These are phyloP conservation scores for Drosophila rellima DNA, from an alignment of 2,888 invertebrate genomes.

Conservation along the genomic window DNA sequence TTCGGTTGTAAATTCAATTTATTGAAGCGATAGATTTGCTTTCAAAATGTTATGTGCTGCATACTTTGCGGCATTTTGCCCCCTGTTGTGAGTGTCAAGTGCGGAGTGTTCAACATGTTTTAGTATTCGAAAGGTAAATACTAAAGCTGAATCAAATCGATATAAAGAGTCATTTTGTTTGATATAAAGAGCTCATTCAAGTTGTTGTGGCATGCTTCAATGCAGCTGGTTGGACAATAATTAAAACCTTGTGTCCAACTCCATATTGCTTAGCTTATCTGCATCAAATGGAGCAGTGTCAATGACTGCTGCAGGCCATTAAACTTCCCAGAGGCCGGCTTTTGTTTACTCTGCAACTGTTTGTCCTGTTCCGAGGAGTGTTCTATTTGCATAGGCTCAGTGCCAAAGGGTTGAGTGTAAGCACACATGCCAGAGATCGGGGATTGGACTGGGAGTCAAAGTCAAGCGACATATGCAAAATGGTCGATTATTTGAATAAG, in stretches of 20 bases:
- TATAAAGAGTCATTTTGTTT: too few relatives aligned
- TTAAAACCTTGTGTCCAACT: conserved; percentile 32
- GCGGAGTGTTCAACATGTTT: conserved; percentile 27
- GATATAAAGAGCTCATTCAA: too few relatives aligned
- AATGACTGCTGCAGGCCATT: conserved; percentile 76
- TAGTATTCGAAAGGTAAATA: conserved; percentile 29
- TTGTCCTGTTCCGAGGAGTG: conserved; percentile 32
- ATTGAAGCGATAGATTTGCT: conserved; percentile 7
- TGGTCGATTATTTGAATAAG: conserved; percentile 14
- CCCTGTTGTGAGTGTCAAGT: not conserved
- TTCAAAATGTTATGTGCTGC: conserved; percentile 18
- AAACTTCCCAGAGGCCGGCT: conserved; percentile 54
- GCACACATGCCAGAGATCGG: conserved; percentile 30
- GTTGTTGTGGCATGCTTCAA: conserved; percentile 18
- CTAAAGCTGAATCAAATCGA: not conserved
- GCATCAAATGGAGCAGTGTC: conserved; percentile 55
- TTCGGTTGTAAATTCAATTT: not conserved
- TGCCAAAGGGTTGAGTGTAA: conserved; percentile 29
- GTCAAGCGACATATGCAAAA: conserved; percentile 17
- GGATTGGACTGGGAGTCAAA: not conserved
- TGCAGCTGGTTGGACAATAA: conserved; percentile 37
- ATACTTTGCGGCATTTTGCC: conserved; percentile 14
- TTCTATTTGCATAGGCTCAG: conserved; percentile 41
- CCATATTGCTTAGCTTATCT: conserved; percentile 6
- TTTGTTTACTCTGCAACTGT: conserved; percentile 60